phyloP scores from a whole-genome alignment of 2,888 invertebrate species.

The Amitus sp. region DNA sequence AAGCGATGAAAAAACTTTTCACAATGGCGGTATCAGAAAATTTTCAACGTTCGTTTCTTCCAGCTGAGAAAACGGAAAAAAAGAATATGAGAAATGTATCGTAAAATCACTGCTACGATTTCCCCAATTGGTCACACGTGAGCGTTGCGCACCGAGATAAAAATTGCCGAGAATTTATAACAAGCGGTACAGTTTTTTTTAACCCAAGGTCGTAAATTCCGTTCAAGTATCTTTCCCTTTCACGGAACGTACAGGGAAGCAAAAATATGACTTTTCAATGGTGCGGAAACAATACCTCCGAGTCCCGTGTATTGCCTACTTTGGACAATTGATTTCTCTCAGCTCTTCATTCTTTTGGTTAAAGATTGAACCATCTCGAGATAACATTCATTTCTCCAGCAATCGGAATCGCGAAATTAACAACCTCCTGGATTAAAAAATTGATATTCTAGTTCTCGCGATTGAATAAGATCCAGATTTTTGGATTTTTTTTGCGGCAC shows the following conservation, averaged over 20 bases:
- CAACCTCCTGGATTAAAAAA: too few species aligned
- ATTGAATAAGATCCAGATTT: too few species aligned
- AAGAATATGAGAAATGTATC: not conserved
- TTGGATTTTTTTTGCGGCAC: too few species aligned
- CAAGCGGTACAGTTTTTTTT: not conserved
- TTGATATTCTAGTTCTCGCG: too few species aligned
- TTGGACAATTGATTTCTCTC: not conserved
- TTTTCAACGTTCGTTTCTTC: not conserved
- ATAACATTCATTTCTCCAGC: not conserved
- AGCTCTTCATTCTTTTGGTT: not conserved
- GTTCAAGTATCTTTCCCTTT: conserved; percentile 9
- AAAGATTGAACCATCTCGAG: not conserved
- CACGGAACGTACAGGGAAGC: conserved; percentile 1
- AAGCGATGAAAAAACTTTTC: not conserved
- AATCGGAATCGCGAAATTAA: too few species aligned
- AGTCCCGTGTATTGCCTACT: conserved; percentile 1
- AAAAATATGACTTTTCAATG: conserved; percentile 18
- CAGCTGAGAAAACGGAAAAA: not conserved
- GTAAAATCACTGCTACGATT: not conserved
- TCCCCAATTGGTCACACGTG: not conserved
- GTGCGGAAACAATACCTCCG: conserved; percentile 18
- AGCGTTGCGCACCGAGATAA: not conserved
- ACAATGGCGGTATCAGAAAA: not conserved
- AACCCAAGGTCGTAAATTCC: not conserved
- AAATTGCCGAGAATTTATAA: not conserved